Evolutionary conservation across 2,797 vertebrate species (phyloP).

Genomic region (Pantherophis vulpinus): DNA sequence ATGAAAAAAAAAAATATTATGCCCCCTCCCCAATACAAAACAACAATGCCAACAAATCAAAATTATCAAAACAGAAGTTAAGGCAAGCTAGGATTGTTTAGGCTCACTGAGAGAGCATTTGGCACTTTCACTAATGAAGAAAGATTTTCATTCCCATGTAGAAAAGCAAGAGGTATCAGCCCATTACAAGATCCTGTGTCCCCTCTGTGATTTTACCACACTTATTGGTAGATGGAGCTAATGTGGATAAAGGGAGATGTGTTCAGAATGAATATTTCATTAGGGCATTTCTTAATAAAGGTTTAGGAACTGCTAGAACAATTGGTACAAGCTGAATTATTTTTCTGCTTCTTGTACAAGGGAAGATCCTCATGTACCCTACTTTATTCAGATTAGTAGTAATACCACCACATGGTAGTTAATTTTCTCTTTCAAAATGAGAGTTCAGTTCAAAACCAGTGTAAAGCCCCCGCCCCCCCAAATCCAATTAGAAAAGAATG

Average conservation of each 20-base stretch:
- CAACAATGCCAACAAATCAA: slow-evolving; percentile 37
- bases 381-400: background rate
- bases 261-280: background rate
- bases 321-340: background rate
- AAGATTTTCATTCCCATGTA: background rate
- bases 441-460: background rate
- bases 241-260: background rate
- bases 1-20: background rate
- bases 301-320: background rate
- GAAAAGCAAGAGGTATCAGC: background rate
- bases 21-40: slow-evolving; percentile 12
- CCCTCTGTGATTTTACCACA: background rate
- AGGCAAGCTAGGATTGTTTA: slow-evolving; percentile 14
- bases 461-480: background rate
- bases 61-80: slow-evolving; percentile 37
- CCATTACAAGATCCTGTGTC: background rate
- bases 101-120: slow-evolving; percentile 1
- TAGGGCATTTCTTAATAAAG: background rate
- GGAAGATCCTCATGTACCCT: background rate
- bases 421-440: background rate
- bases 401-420: background rate
- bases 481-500: background rate
- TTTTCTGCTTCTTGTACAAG: background rate
- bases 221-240: background rate
- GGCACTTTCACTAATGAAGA: slow-evolving; percentile 11